A percentile compares a stretch with the other conserved stretches of the same genome.
These are phyloP conservation scores for Agonopterix subpropinquella DNA, from an alignment of 2,888 invertebrate genomes.

Conservation along the genomic window DNA sequence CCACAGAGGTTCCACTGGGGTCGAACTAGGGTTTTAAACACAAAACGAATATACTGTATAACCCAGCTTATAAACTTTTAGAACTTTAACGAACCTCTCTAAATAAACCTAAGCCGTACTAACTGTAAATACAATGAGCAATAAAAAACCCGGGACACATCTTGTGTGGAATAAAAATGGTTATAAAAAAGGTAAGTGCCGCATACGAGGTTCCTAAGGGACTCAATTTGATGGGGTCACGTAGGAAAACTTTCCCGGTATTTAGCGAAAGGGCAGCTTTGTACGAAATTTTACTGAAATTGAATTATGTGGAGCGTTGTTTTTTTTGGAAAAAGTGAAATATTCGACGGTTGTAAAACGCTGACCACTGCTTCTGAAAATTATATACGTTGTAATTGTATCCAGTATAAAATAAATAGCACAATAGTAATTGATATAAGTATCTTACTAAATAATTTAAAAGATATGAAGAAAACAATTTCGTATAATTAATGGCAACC, in stretches of 20 bases:
- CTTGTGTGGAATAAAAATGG: conserved; percentile 39
- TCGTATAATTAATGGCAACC: neutral
- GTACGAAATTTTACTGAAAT: conserved; percentile 42
- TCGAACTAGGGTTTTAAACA: too few species aligned
- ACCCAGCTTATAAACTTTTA: too few species aligned
- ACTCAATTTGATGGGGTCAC: conserved; percentile 58
- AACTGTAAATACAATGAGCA: conserved; percentile 19
- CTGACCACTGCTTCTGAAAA: too few species aligned
- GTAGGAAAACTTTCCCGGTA: conserved; percentile 60
- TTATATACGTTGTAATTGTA: too few species aligned
- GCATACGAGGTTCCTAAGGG: conserved; percentile 28
- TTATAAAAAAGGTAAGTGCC: conserved; percentile 32
- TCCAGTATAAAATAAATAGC: neutral
- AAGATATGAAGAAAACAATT: neutral
- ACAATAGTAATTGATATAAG: too few species aligned
- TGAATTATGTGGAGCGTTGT: conserved; percentile 23
- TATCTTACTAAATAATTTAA: too few species aligned
- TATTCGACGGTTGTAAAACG: too few species aligned
- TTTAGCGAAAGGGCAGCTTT: conserved; percentile 51
- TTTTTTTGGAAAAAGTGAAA: neutral
- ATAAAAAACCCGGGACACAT: conserved; percentile 41
- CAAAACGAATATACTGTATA: too few species aligned
- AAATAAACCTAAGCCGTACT: conserved; percentile 30
- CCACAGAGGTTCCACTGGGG: too few species aligned
- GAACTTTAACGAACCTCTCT: conserved; percentile 17